These are phyloP conservation scores for Channallabes apus DNA, from an alignment of 2,797 vertebrate species.

Conservation along the genomic window DNA sequence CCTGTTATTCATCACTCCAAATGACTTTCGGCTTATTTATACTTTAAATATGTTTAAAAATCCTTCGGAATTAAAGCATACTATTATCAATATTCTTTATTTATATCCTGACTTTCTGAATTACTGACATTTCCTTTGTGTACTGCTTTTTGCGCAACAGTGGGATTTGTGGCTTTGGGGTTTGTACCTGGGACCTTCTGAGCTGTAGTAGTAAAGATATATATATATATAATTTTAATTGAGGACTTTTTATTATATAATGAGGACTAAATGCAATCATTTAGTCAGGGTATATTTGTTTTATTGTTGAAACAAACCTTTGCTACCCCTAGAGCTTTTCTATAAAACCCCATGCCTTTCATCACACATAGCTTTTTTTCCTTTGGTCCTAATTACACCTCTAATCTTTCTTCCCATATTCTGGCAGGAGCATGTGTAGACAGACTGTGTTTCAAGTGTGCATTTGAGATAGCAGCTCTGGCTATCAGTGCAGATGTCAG, in stretches of 20 bases:
- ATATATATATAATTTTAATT: background rate
- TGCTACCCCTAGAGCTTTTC: background rate
- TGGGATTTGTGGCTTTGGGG: background rate
- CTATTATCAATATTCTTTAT: background rate
- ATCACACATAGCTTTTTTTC: conserved; percentile 31
- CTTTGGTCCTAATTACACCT: conserved; percentile 18
- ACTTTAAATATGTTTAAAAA: background rate
- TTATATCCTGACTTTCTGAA: background rate
- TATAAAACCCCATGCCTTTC: conserved; percentile 15
- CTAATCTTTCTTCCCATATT: conserved; percentile 36
- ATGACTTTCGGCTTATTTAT: background rate
- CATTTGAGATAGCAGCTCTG: conserved; percentile 38
- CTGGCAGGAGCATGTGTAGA: conserved; percentile 23
- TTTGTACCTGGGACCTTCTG: no score
- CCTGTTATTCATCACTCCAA: background rate
- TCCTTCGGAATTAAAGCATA: background rate
- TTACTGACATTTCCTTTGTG: background rate
- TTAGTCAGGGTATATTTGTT: background rate
- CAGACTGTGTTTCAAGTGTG: conserved; percentile 29
- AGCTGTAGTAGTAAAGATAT: no score
- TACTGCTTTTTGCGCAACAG: background rate
- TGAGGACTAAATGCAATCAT: background rate
- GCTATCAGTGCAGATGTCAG: conserved; percentile 36
- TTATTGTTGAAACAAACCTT: background rate
- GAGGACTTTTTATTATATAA: background rate